Percentiles rank a stretch among this genome's conserved stretches.
Evolutionary conservation across 2,797 vertebrate genomes (phyloP).

Genomic region (Morus bassanus): DNA sequence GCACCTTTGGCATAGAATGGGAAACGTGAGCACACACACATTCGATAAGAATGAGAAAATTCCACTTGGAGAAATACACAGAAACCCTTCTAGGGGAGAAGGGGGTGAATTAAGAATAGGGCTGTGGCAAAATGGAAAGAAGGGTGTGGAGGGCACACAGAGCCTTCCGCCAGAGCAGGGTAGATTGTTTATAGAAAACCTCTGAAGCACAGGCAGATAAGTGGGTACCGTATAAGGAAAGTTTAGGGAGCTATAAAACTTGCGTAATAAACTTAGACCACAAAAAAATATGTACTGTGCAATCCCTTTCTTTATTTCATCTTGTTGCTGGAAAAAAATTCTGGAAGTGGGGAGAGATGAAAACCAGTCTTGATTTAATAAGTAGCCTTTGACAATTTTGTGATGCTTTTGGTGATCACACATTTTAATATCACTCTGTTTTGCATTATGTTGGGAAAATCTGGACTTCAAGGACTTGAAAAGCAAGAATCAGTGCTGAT

Average conservation of each 20-base stretch:
- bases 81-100: background rate
- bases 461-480: slow-evolving; percentile 25
- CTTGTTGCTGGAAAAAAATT: background rate
- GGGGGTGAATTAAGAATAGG: background rate
- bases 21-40: background rate
- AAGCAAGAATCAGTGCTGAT: slow-evolving; percentile 41
- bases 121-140: background rate
- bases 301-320: background rate
- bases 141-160: background rate
- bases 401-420: slow-evolving; percentile 23
- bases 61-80: background rate
- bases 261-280: background rate
- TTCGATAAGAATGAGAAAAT: background rate
- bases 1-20: fast-evolving
- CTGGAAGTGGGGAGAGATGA: background rate
- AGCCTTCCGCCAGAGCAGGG: background rate
- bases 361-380: slow-evolving; percentile 11
- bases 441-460: slow-evolving; percentile 41
- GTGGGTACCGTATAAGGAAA: background rate
- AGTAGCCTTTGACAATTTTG: background rate
- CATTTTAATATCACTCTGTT: slow-evolving; percentile 4
- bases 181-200: background rate
- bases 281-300: background rate
- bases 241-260: background rate
- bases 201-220: background rate